Evolutionary conservation across 2,888 invertebrate species (phyloP).

Genomic region (Cantharis rustica): DNA sequence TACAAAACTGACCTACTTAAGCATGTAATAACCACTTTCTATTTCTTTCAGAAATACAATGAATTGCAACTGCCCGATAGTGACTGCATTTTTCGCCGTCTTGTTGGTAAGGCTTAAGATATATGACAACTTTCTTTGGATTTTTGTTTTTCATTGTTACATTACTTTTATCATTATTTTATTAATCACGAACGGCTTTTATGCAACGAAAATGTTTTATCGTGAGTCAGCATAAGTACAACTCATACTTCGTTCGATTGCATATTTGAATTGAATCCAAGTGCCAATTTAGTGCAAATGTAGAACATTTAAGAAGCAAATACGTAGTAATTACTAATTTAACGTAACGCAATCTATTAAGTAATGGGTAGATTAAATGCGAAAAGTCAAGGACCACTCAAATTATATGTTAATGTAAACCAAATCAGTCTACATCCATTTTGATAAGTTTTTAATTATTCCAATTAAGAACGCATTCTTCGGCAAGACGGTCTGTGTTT

Average conservation of each 20-base stretch:
- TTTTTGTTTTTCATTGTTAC: background rate
- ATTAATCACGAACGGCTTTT: background rate
- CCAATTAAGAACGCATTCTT: background rate
- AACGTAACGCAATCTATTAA: background rate
- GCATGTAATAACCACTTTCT: slow-evolving; percentile 42
- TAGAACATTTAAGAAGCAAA: background rate
- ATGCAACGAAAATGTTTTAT: background rate
- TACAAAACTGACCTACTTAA: slow-evolving; percentile 38
- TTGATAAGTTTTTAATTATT: background rate
- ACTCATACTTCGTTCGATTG: background rate
- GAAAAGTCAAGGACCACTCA: background rate
- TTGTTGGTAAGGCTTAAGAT: slow-evolving; percentile 39
- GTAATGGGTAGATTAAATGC: background rate
- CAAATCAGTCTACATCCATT: background rate
- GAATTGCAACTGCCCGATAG: slow-evolving; percentile 37
- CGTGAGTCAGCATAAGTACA: background rate
- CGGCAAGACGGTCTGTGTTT: background rate
- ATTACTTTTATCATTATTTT: background rate
- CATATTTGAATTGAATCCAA: background rate
- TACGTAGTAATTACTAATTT: background rate
- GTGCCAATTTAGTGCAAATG: background rate
- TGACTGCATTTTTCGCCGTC: slow-evolving; percentile 35
- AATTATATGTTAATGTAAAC: background rate
- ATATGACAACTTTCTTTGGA: background rate
- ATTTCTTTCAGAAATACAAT: slow-evolving; percentile 46